A percentile compares a stretch with the other conserved stretches of the same genome.
Evolutionary conservation across 2,888 invertebrate species (phyloP).

Genomic region (Crepidodera aurea): DNA sequence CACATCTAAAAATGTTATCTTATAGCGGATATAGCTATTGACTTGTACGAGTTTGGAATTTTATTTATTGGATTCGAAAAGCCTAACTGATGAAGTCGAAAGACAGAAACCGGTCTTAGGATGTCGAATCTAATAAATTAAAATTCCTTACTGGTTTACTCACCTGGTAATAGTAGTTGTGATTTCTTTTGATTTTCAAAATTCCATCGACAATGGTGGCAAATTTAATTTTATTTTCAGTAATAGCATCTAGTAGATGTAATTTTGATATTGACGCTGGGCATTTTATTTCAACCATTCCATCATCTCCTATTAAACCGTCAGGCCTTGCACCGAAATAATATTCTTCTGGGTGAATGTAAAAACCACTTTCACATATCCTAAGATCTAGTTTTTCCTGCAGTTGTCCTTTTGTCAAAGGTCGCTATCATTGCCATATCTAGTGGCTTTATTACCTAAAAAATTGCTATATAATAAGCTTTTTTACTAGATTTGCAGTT

Average conservation of each 20-base stretch:
- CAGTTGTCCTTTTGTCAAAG: background rate
- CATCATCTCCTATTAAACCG: background rate
- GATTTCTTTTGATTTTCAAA: background rate
- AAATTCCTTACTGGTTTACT: no score
- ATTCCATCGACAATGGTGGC: background rate
- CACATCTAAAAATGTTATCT: no score
- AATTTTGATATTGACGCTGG: background rate
- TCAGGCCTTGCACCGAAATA: background rate
- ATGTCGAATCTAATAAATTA: no score
- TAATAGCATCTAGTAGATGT: background rate
- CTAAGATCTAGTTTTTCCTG: background rate
- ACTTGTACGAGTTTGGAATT: no score
- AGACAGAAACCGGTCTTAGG: no score
- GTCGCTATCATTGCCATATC: constrained; percentile 1
- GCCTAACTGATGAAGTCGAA: no score
- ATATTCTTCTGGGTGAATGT: background rate
- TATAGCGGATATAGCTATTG: no score
- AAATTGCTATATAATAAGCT: constrained; percentile 1
- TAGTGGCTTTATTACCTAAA: constrained; percentile 7
- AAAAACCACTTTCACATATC: background rate
- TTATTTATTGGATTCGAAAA: no score
- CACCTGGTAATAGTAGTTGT: background rate
- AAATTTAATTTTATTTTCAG: background rate
- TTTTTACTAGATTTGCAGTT: background rate
- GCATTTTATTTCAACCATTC: no score